phyloP scores from a whole-genome alignment of 2,888 invertebrate genomes.

The Drosophila eohydei region DNA sequence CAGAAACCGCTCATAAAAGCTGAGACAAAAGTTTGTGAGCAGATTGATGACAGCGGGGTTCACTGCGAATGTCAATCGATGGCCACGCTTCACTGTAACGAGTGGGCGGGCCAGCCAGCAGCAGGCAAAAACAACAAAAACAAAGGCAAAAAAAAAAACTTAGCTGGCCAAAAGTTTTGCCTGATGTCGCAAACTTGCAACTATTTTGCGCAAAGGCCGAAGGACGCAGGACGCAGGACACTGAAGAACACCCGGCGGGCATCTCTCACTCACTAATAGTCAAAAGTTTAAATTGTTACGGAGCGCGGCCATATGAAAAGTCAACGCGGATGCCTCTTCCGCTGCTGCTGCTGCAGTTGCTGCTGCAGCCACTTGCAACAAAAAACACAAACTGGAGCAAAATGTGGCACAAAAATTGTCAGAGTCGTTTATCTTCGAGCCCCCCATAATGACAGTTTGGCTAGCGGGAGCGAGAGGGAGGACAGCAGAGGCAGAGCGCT shows the following conservation, averaged over 20 bases:
- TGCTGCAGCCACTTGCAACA: slow-evolving; percentile 39
- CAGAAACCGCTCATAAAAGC: slow-evolving; percentile 53
- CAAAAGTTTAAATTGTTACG: slow-evolving; percentile 80
- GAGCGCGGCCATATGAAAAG: slow-evolving; percentile 78
- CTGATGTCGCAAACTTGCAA: slow-evolving; percentile 71
- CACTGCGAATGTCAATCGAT: slow-evolving; percentile 59
- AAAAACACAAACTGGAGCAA: slow-evolving; percentile 35
- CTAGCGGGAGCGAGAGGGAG: slow-evolving; percentile 28
- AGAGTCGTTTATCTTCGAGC: slow-evolving; percentile 78
- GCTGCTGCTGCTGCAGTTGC: slow-evolving; percentile 9
- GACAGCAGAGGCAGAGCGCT: slow-evolving; percentile 22
- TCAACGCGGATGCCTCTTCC: slow-evolving; percentile 55
- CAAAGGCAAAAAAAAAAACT: slow-evolving; percentile 9
- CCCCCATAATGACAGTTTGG: slow-evolving; percentile 79
- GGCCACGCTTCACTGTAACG: slow-evolving; percentile 40
- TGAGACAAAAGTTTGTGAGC: slow-evolving; percentile 64
- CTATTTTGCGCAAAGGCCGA: slow-evolving; percentile 52
- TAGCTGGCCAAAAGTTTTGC: slow-evolving; percentile 61
- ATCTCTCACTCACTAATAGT: slow-evolving; percentile 70
- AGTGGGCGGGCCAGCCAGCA: slow-evolving; percentile 4
- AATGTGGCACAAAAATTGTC: slow-evolving; percentile 53
- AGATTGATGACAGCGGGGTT: slow-evolving; percentile 70
- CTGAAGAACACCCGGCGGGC: slow-evolving; percentile 31
- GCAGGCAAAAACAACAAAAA: slow-evolving; percentile 8
- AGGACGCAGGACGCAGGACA: neutral